A percentile compares a stretch with the other conserved stretches of the same genome.
Evolutionary conservation across 2,797 vertebrate species (phyloP).

Genomic region (Monodelphis domestica): DNA sequence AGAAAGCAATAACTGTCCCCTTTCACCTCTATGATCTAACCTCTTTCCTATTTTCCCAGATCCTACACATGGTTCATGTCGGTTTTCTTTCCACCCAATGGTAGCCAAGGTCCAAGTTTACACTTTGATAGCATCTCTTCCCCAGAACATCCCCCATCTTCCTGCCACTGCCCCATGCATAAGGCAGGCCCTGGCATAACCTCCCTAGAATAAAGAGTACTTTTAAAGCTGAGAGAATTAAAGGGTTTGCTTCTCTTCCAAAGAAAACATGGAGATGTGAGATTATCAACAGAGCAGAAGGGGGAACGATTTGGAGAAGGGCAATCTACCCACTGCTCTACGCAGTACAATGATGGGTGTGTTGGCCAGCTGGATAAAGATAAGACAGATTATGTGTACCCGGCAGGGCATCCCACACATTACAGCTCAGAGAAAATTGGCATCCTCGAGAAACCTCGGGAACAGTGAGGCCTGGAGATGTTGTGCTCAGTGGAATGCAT

Average conservation of each 20-base stretch:
- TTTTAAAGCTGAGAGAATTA: constrained; percentile 2
- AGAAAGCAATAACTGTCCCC: not conserved
- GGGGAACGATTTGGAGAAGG: constrained; percentile 18
- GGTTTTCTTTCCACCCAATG: not conserved
- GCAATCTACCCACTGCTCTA: not conserved
- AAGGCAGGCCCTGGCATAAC: not conserved
- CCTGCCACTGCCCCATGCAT: not conserved
- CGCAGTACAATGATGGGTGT: not conserved
- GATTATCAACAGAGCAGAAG: constrained; percentile 28
- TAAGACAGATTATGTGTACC: constrained; percentile 3
- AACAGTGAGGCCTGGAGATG: constrained; percentile 43
- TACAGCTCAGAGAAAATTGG: not conserved
- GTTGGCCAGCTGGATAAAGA: constrained; percentile 1
- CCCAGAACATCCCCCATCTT: not conserved
- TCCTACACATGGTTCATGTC: not conserved
- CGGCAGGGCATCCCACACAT: not conserved
- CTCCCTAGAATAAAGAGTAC: constrained; percentile 26
- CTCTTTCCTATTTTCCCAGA: not conserved
- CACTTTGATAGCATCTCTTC: not conserved
- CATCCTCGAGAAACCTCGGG: constrained; percentile 11
- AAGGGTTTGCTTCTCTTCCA: constrained; percentile 28
- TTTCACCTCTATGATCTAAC: not conserved
- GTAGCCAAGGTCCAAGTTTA: not conserved
- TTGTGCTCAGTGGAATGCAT: constrained; percentile 46
- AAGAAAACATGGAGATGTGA: constrained; percentile 28